Evolutionary conservation across 2,797 vertebrate genomes (phyloP), one percentile per base, ranked within the genome.

Genomic region (Nannoperca obscura): DNA sequence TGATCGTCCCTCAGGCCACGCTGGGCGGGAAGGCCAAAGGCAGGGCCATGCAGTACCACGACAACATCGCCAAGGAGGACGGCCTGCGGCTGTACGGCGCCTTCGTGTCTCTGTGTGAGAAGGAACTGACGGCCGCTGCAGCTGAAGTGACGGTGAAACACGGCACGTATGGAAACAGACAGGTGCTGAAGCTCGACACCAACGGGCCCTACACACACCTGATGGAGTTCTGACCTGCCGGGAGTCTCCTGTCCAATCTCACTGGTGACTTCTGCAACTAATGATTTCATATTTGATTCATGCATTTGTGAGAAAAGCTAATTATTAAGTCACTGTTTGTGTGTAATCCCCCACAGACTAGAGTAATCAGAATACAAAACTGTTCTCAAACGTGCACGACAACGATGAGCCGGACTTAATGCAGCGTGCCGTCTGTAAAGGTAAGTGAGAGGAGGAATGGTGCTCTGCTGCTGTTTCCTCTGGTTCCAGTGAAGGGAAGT

Each of bases 1-100:
- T 99, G 52, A 95, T 99, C 71, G 95, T 99, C 78, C 97, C 97
- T 36, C 97, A 99, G 91, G 98, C 97, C 76, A 98, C 98, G 5
- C 94, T 99, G 73, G 98, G 98, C 0, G 98, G 98, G n/a, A 97
- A 93, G 86, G 81, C 82, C 10, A 99, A 97, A 90, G 97, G 98
- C 58, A 93, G 88, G 75, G 91, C 61, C 77, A 97, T 99, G 97
- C 97, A 99, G 88, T 99, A 99, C 91, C 97, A 99, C 91, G 87
- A 88, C 86, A 99, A 98, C 89, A 94, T 95, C 76, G 85, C 91
- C 79, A 99, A 99, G 89, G 97, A 97, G 85, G 96, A 96, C 24
- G 98, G 97, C 0, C 87, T 95, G 81, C 90, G 93, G 67, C 96
- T 99, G n/a, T 99, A 98, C 87, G 70, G 76, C 57, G 76, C 91